Evolutionary conservation across 2,888 invertebrate species (phyloP).

Genomic region (Beris chalybata): DNA sequence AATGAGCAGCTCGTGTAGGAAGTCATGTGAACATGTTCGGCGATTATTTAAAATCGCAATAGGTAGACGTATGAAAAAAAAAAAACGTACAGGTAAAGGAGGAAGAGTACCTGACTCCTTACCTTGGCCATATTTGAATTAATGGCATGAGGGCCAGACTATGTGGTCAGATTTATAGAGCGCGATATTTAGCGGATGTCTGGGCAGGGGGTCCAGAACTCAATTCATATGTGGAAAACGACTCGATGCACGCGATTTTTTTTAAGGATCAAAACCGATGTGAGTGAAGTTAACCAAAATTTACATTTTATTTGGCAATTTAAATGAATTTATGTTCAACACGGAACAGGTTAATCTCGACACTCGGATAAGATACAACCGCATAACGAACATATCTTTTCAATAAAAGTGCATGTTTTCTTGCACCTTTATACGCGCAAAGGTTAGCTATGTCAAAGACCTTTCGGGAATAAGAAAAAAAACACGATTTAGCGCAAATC

Average conservation of each 20-base stretch:
- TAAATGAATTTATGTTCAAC: constrained; percentile 26
- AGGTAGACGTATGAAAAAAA: too few relatives aligned
- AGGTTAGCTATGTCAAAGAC: not conserved
- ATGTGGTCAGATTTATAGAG: constrained; percentile 17
- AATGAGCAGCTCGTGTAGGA: too few relatives aligned
- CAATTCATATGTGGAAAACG: constrained; percentile 17
- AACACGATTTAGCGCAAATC: constrained; percentile 20
- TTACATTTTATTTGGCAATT: constrained; percentile 28
- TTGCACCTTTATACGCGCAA: constrained; percentile 4
- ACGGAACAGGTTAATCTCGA: not conserved
- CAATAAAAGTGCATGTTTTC: constrained; percentile 30
- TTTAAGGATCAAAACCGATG: constrained; percentile 12
- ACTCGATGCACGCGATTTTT: constrained; percentile 24
- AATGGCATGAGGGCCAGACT: constrained; percentile 12
- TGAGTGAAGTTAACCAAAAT: not conserved
- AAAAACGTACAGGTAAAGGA: too few relatives aligned
- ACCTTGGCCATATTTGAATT: constrained; percentile 1
- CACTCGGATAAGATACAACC: constrained; percentile 17
- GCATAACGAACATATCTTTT: constrained; percentile 23
- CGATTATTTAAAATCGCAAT: too few relatives aligned
- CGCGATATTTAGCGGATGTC: constrained; percentile 26
- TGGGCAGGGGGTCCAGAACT: constrained; percentile 15
- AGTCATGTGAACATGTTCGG: too few relatives aligned
- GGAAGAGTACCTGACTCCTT: not conserved
- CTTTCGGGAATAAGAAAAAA: constrained; percentile 1